Evolutionary conservation across 2,113 vertebrate species (phyloP).

Genomic region (Nannospalax galili): DNA sequence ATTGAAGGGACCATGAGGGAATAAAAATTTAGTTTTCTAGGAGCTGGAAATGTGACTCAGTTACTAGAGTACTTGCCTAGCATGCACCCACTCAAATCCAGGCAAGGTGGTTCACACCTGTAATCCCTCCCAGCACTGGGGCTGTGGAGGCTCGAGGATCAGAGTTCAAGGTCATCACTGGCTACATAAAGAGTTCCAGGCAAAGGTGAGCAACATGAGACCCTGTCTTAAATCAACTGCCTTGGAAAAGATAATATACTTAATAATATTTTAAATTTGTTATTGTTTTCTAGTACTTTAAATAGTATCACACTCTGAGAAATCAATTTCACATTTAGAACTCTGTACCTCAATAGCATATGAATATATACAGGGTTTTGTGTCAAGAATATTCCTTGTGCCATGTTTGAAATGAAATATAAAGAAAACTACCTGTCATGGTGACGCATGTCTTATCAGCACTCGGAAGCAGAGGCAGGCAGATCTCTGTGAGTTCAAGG

Average conservation of each 20-base stretch:
- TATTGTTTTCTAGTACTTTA: background rate
- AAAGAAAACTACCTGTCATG: background rate
- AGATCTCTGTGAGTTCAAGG: too few relatives aligned
- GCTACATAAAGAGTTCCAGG: background rate
- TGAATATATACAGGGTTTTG: background rate
- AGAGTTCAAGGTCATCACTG: background rate
- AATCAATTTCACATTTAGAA: background rate
- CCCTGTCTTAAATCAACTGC: background rate
- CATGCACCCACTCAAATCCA: background rate
- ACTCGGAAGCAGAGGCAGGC: too few relatives aligned
- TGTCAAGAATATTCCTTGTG: background rate
- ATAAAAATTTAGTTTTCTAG: background rate
- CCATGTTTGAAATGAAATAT: background rate
- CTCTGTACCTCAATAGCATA: background rate
- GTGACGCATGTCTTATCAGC: too few relatives aligned
- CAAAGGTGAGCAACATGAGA: background rate
- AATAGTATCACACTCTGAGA: background rate
- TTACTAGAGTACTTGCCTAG: background rate
- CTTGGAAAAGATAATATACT: background rate
- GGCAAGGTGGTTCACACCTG: accelerated
- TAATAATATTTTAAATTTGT: background rate
- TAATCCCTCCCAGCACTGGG: background rate
- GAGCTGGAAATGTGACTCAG: background rate
- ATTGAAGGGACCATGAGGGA: background rate
- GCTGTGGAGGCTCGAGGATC: background rate